phyloP scores from a whole-genome alignment of 1,140 invertebrate species.

The Ptiloglossa arizonensis region DNA sequence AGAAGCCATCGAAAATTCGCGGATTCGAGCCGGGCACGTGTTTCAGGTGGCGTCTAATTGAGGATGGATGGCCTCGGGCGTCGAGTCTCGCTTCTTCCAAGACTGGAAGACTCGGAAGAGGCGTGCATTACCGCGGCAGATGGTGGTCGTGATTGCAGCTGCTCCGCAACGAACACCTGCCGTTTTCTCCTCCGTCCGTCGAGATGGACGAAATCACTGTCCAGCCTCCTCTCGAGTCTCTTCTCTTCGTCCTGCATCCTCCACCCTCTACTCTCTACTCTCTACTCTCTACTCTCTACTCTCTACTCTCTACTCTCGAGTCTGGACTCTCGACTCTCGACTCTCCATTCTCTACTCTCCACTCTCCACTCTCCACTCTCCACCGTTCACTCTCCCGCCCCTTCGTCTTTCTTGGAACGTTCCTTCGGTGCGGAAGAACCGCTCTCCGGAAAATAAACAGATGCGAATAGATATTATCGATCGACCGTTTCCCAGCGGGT shows the following conservation, averaged over 20 bases:
- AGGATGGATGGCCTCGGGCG: slow-evolving; percentile 42
- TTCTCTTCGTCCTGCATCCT: slow-evolving; percentile 7
- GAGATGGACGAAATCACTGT: slow-evolving; percentile 66
- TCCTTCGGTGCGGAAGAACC: not conserved
- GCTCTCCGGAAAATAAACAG: not conserved
- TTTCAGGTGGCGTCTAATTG: slow-evolving; percentile 70
- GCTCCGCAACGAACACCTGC: slow-evolving; percentile 70
- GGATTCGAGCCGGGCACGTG: slow-evolving; percentile 67
- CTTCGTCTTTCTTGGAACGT: no score
- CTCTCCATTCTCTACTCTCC: no score
- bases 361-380: no score
- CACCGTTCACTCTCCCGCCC: no score
- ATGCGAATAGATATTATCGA: slow-evolving; percentile 27
- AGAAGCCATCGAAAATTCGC: slow-evolving; percentile 52
- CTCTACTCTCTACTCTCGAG: no score
- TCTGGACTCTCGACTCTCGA: no score
- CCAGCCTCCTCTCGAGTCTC: slow-evolving; percentile 14
- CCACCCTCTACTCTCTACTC: no score
- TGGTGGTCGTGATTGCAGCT: slow-evolving; percentile 75
- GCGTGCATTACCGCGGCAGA: slow-evolving; percentile 68
- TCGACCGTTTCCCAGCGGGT: slow-evolving; percentile 9
- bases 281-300: no score
- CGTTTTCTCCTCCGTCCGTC: slow-evolving; percentile 59
- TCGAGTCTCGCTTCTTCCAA: slow-evolving; percentile 49
- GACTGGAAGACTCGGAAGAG: slow-evolving; percentile 50